Evolutionary conservation across 92 coral and sea anemone genomes (phyloP).

Genomic region (Epizoanthus stellaris): DNA sequence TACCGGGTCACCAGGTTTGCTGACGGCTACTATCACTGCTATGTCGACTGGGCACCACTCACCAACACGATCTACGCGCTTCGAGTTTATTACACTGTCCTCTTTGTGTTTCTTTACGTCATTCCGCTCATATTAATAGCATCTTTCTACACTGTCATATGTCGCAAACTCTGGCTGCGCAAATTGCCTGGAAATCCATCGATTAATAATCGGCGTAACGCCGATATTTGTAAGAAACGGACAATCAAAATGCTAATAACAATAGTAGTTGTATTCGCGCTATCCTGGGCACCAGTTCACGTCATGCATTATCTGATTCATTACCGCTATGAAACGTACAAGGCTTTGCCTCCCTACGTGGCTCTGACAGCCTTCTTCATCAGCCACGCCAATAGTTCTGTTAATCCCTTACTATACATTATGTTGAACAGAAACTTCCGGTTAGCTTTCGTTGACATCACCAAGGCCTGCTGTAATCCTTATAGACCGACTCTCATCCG

Average conservation of each 20-base stretch:
- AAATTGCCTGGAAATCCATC: slow-evolving; percentile 82
- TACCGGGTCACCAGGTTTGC: slow-evolving; percentile 2
- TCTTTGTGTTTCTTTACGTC: slow-evolving; percentile 57
- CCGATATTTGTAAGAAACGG: slow-evolving; percentile 63
- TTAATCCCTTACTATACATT: slow-evolving; percentile 77
- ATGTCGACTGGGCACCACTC: slow-evolving; percentile 53
- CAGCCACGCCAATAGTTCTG: slow-evolving; percentile 74
- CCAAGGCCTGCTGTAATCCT: slow-evolving; percentile 25
- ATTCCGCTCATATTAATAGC: slow-evolving; percentile 64
- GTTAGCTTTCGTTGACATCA: slow-evolving; percentile 60
- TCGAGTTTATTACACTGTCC: slow-evolving; percentile 57
- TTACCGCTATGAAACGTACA: slow-evolving; percentile 32
- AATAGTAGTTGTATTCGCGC: slow-evolving; percentile 69
- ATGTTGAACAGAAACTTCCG: slow-evolving; percentile 73
- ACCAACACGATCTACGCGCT: slow-evolving; percentile 35
- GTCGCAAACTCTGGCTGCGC: slow-evolving; percentile 78
- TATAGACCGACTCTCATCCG: slow-evolving; percentile 18
- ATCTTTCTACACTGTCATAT: slow-evolving; percentile 60
- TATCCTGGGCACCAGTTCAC: slow-evolving; percentile 83
- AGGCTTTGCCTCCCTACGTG: slow-evolving; percentile 30
- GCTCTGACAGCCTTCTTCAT: slow-evolving; percentile 54
- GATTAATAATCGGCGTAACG: slow-evolving; percentile 51
- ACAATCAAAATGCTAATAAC: slow-evolving; percentile 76
- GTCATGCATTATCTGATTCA: slow-evolving; percentile 64
- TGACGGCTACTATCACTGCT: slow-evolving; percentile 54